A percentile compares a stretch with the other conserved stretches of the same genome.
Conservation (phyloP, 2,888 invertebrate species). For the Cephus rjabovi region DNA sequence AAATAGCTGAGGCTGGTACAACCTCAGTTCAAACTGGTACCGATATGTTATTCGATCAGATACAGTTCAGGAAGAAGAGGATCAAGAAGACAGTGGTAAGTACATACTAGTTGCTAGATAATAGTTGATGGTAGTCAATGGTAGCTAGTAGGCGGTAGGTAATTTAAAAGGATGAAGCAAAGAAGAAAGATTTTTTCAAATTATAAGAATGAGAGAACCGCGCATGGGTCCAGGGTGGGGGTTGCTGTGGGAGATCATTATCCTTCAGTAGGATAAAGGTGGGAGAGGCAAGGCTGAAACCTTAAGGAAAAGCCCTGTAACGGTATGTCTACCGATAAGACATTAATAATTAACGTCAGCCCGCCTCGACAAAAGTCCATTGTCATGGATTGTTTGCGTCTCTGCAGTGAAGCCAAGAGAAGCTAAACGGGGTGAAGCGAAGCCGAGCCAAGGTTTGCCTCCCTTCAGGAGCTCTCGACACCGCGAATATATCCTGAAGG, state of each 20-base stretch:
- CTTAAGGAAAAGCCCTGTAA: background rate
- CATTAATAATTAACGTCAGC: conserved; percentile 43
- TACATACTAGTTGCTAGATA: background rate
- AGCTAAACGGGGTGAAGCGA: background rate
- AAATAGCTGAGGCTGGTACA: conserved; percentile 47
- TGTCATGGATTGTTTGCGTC: conserved; percentile 50
- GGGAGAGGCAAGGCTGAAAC: background rate
- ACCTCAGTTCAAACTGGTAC: background rate
- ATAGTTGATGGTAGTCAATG: background rate
- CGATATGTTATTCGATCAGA: background rate
- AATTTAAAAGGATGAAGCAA: background rate
- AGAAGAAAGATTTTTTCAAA: background rate
- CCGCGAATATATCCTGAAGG: background rate
- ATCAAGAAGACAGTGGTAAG: background rate
- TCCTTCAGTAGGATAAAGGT: background rate
- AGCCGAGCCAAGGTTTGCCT: background rate
- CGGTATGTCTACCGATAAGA: conserved; percentile 40
- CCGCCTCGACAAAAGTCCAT: conserved; percentile 47
- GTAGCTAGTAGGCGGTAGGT: background rate
- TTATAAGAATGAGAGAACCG: background rate
- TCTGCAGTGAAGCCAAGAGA: background rate
- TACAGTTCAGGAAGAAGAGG: background rate
- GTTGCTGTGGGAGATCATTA: background rate
- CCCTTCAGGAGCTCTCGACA: background rate
- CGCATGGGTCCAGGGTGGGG: background rate